Conservation (phyloP, 2,797 vertebrate genomes). For the Hemitrygon akajei region DNA sequence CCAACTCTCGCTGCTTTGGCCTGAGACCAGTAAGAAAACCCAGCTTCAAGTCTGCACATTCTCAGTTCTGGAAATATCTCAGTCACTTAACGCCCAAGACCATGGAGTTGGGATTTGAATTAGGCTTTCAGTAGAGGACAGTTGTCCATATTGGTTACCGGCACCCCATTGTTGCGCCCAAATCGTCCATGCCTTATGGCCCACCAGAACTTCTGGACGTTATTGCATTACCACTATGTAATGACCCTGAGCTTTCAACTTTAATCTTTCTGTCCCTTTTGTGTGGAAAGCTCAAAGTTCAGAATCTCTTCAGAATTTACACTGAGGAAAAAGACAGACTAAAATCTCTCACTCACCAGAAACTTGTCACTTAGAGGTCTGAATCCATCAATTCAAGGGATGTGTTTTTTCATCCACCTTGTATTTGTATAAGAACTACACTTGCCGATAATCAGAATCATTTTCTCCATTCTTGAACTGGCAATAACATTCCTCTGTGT, state of each 20-base stretch:
- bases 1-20: too few relatives aligned
- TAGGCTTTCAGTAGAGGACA: too few relatives aligned
- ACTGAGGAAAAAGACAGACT: not conserved
- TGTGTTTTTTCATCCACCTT: conserved; percentile 19
- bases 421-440: not conserved
- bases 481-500: not conserved
- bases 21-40: too few relatives aligned
- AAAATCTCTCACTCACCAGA: not conserved
- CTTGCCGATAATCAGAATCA: not conserved
- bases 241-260: not conserved
- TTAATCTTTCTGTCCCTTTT: not conserved
- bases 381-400: not conserved
- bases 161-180: too few relatives aligned
- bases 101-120: too few relatives aligned
- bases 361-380: not conserved
- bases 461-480: conserved; percentile 2
- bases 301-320: not conserved
- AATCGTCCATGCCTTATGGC: too few relatives aligned
- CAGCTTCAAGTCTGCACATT: too few relatives aligned
- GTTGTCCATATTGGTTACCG: too few relatives aligned
- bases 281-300: not conserved
- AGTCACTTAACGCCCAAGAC: too few relatives aligned
- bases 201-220: too few relatives aligned
- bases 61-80: too few relatives aligned
- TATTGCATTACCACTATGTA: not conserved